phyloP scores from a whole-genome alignment of 1,140 invertebrate species.

The Grapholita molesta region DNA sequence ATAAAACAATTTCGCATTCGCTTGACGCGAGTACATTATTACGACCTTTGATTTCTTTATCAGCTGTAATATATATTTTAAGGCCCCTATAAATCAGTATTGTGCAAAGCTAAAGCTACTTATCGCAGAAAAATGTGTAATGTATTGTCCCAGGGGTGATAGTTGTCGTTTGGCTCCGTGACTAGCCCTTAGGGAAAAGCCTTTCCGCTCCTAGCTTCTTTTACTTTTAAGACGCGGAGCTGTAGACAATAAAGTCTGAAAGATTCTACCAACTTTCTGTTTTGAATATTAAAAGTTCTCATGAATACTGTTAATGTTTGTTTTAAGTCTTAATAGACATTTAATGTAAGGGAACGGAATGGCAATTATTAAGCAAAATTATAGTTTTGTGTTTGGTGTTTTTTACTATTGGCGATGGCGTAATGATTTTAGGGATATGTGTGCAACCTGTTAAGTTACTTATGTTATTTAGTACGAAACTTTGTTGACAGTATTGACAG shows the following conservation, averaged over 20 bases:
- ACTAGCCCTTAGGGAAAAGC: slow-evolving; percentile 22
- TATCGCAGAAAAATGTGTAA: slow-evolving; percentile 43
- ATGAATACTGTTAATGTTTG: neutral
- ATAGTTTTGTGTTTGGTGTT: too few relatives aligned
- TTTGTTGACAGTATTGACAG: too few relatives aligned
- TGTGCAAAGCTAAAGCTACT: slow-evolving; percentile 36
- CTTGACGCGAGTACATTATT: slow-evolving; percentile 8
- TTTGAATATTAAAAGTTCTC: neutral
- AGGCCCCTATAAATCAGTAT: slow-evolving; percentile 44
- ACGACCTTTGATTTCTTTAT: slow-evolving; percentile 17
- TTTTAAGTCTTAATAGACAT: neutral
- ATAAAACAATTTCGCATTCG: neutral
- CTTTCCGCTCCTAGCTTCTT: neutral
- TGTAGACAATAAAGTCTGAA: neutral
- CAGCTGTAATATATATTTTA: slow-evolving; percentile 27
- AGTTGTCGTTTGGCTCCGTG: slow-evolving; percentile 34
- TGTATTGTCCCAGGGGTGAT: slow-evolving; percentile 47
- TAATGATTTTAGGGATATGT: too few relatives aligned
- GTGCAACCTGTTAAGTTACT: too few relatives aligned
- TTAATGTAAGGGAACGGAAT: neutral
- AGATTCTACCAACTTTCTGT: neutral
- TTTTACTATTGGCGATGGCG: too few relatives aligned
- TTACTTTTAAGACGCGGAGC: neutral
- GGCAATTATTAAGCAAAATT: too few relatives aligned
- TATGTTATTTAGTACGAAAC: too few relatives aligned